Base-by-base conservation (phyloP, 2,113 vertebrate genomes). In the Hylia prasina region DNA sequence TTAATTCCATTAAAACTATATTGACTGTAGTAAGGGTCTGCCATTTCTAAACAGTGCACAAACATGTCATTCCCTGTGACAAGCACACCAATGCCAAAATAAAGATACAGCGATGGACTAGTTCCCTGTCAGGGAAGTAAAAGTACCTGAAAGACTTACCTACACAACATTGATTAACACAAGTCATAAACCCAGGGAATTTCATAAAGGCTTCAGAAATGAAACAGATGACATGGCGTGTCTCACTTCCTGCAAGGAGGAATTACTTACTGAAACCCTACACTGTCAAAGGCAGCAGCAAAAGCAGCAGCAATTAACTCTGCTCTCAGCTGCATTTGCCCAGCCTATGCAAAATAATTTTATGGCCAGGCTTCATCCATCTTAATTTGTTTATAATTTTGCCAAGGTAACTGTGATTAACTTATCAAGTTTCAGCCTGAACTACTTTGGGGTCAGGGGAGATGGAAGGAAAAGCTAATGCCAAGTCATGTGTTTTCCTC, bases 221-320 rank as follows among this genome's bases (percentile, higher is more conserved):
- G 7, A 91, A 85, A 75, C 47, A 65, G 88, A 82, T 6, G 8
- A 93, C 20, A 27, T 63, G 60, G 82, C 50, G 95, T 8, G 37
- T 93, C 69, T 93, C 50, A 53, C 89, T 93, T 95, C 65, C 81
- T 83, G 80, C 60, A 58, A 76, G 92, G 75, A 95, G 65, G 82
- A 96, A 96, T 83, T 76, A 90, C 31, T 89, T 92, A 84, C 77
- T 58, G 73, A 97, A 97, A 94, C 56, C 35, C 48, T 91, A 78
- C 17, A 25, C 83, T 91, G 85, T n/a, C 75, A 97, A 94, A 93
- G 70, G 82, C 12, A 91, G 60, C 80, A 66, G 88, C 19, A 53
- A 86, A 92, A 97, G 58, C 87, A 96, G 91, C 76, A 90, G 80
- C 77, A 89, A 92, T 94, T 95, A 92, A 82, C 89, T n/a, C n/a